These are phyloP conservation scores for Butastur rufipennis DNA, from an alignment of 2,113 vertebrate species.

Conservation along the genomic window DNA sequence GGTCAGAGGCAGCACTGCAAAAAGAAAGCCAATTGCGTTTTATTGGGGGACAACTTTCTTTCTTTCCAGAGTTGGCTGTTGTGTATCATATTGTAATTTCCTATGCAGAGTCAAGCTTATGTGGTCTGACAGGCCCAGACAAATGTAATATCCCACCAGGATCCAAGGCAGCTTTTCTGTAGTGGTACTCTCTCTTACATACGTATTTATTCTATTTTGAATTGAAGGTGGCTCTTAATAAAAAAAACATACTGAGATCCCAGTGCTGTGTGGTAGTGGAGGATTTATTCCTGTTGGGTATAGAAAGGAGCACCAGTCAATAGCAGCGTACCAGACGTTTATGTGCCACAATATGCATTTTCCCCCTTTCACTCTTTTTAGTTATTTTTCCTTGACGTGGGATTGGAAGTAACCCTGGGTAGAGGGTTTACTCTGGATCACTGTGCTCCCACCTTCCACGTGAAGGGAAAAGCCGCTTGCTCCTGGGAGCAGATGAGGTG, in stretches of 20 bases:
- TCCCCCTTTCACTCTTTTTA: background rate
- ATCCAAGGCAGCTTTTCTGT: background rate
- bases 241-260: background rate
- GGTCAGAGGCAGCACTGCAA: constrained; percentile 32
- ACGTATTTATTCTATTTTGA: background rate
- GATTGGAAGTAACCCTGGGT: background rate
- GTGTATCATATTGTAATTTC: background rate
- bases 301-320: background rate
- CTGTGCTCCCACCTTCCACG: background rate
- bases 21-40: background rate
- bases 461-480: no score
- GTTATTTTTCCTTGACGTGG: background rate
- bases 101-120: background rate
- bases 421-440: background rate
- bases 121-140: background rate
- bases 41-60: background rate
- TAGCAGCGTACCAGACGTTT: background rate
- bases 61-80: background rate
- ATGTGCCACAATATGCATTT: background rate
- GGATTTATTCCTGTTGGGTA: background rate
- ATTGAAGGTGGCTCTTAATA: background rate
- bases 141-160: background rate
- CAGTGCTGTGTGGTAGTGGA: background rate
- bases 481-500: background rate
- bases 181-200: background rate